Evolutionary conservation across 2,797 vertebrate species (phyloP).

Genomic region (Nyctalus aviator): DNA sequence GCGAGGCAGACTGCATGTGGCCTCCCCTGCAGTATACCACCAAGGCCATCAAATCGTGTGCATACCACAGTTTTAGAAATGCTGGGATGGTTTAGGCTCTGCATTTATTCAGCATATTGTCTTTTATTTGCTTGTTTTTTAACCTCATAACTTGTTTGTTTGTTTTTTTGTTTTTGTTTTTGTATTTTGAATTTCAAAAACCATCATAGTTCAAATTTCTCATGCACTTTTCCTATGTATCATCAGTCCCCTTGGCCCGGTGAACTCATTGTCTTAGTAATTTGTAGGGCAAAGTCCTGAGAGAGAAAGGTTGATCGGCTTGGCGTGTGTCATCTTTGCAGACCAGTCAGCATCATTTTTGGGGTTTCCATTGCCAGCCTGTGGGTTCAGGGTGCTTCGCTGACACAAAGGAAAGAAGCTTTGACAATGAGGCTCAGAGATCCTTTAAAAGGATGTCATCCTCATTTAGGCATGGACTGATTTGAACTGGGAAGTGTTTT

Average conservation of each 20-base stretch:
- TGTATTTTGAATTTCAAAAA: slow-evolving; percentile 38
- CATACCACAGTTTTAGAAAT: not conserved
- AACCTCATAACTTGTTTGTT: not conserved
- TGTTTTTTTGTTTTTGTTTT: not conserved
- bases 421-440: not conserved
- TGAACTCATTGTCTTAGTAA: not conserved
- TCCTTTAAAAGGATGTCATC: not conserved
- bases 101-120: not conserved
- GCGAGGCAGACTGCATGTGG: not conserved
- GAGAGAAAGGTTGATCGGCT: not conserved
- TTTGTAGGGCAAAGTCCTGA: slow-evolving; percentile 13
- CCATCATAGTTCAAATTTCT: not conserved
- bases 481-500: not conserved
- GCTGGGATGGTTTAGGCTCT: not conserved
- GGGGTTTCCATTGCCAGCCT: not conserved
- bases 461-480: not conserved
- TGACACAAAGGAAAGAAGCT: not conserved
- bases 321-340: not conserved
- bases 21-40: not conserved
- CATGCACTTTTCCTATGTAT: not conserved
- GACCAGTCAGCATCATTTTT: not conserved
- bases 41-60: not conserved
- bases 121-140: not conserved
- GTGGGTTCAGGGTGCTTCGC: not conserved
- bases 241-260: not conserved